A percentile compares a stretch with the other conserved stretches of the same genome.
phyloP scores from a whole-genome alignment of 2,113 vertebrate species.

The Nesoenas mayeri region DNA sequence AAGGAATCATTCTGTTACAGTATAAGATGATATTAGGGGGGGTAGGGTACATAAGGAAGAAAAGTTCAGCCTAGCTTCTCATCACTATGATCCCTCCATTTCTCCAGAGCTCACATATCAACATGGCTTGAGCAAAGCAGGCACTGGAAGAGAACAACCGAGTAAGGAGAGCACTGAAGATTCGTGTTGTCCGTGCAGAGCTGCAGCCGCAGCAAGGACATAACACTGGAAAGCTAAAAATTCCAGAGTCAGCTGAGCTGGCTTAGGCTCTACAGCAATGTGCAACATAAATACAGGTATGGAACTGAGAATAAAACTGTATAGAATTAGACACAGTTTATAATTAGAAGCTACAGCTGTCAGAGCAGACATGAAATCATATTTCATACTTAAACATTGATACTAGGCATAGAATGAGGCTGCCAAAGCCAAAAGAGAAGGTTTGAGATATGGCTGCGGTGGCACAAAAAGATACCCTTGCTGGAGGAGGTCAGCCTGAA shows the following conservation, averaged over 20 bases:
- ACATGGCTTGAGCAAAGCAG: background rate
- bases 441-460: background rate
- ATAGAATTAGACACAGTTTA: slow-evolving; percentile 44
- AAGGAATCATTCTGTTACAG: background rate
- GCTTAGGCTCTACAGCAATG: slow-evolving; percentile 36
- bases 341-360: slow-evolving; percentile 61
- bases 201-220: background rate
- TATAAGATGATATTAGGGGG: background rate
- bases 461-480: background rate
- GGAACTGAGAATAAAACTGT: slow-evolving; percentile 42
- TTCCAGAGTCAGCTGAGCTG: slow-evolving; percentile 52
- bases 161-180: background rate
- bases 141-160: background rate
- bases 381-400: slow-evolving; percentile 38
- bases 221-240: slow-evolving; percentile 18
- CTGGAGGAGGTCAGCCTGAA: background rate
- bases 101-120: background rate
- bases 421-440: background rate
- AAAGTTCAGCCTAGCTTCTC: background rate
- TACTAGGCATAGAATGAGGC: background rate
- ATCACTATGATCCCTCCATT: background rate
- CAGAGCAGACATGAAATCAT: slow-evolving; percentile 35
- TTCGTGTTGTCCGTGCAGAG: background rate
- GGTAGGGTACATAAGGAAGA: background rate
- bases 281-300: slow-evolving; percentile 59